Evolutionary conservation across 2,797 vertebrate species (phyloP).

Genomic region (Euthynnus affinis): DNA sequence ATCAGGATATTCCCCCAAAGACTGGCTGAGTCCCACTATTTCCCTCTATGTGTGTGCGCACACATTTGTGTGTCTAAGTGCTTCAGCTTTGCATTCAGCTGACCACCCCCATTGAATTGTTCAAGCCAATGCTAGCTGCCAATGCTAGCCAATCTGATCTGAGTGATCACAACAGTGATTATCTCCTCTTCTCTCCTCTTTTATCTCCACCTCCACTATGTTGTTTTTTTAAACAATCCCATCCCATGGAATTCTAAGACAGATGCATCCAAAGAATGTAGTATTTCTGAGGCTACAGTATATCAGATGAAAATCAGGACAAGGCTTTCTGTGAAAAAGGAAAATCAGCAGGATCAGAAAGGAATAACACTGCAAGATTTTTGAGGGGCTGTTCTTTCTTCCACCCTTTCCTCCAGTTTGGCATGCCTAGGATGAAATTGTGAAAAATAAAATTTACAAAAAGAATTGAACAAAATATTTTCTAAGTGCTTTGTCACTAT

Average conservation of each 20-base stretch:
- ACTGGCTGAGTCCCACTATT: not conserved
- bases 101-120: slow-evolving; percentile 18
- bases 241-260: slow-evolving; percentile 17
- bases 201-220: slow-evolving; percentile 25
- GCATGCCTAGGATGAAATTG: not conserved
- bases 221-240: slow-evolving; percentile 23
- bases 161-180: slow-evolving; percentile 56
- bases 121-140: slow-evolving; percentile 40
- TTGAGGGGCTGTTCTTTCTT: not conserved
- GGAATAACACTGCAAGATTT: not conserved
- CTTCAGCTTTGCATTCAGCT: slow-evolving; percentile 15
- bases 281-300: slow-evolving; percentile 23
- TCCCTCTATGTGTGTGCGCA: not conserved
- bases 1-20: slow-evolving; percentile 40
- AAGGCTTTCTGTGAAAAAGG: slow-evolving; percentile 48
- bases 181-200: slow-evolving; percentile 33
- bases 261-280: slow-evolving; percentile 24
- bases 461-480: too few relatives aligned
- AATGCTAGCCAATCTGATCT: slow-evolving; percentile 48
- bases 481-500: too few relatives aligned
- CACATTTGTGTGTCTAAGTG: not conserved
- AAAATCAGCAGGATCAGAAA: slow-evolving; percentile 7
- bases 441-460: not conserved
- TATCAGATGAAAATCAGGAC: slow-evolving; percentile 51
- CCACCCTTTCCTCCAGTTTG: not conserved